These are phyloP conservation scores for Rhyzopertha dominica DNA, from an alignment of 1,140 invertebrate species.

Conservation along the genomic window DNA sequence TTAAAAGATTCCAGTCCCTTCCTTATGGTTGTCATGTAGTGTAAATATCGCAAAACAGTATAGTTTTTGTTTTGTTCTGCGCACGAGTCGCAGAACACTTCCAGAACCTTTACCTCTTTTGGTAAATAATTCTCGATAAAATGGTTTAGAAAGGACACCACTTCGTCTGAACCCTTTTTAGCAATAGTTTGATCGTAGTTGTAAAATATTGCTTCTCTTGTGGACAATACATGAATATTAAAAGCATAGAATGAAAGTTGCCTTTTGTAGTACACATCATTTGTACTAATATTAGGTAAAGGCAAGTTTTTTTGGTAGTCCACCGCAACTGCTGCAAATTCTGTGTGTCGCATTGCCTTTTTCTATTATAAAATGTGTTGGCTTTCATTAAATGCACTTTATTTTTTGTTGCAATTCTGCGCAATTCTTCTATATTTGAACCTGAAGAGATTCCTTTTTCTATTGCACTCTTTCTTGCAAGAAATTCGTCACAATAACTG, in stretches of 20 bases:
- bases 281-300: constrained; percentile 17
- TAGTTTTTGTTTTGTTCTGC: constrained; percentile 24
- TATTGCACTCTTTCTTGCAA: not conserved
- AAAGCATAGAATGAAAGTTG: constrained; percentile 19
- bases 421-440: constrained; percentile 6
- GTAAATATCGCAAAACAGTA: constrained; percentile 16
- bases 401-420: constrained; percentile 3
- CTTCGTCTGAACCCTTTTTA: constrained; percentile 15
- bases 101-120: constrained; percentile 5
- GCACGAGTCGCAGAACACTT: constrained; percentile 24
- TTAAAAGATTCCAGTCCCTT: too few species aligned
- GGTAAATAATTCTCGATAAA: too few species aligned
- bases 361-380: constrained; percentile 4
- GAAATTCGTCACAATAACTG: constrained; percentile 14
- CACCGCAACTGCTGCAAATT: constrained; percentile 5
- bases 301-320: constrained; percentile 19
- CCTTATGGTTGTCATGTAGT: constrained; percentile 1
- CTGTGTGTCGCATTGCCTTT: not conserved
- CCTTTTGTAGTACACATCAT: constrained; percentile 25
- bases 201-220: constrained; percentile 18
- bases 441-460: not conserved
- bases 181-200: constrained; percentile 13
- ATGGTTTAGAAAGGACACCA: constrained; percentile 12
- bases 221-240: constrained; percentile 21
- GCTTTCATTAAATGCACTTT: constrained; percentile 10